Conservation (phyloP, 2,113 vertebrate genomes). For the Climacteris rufus region DNA sequence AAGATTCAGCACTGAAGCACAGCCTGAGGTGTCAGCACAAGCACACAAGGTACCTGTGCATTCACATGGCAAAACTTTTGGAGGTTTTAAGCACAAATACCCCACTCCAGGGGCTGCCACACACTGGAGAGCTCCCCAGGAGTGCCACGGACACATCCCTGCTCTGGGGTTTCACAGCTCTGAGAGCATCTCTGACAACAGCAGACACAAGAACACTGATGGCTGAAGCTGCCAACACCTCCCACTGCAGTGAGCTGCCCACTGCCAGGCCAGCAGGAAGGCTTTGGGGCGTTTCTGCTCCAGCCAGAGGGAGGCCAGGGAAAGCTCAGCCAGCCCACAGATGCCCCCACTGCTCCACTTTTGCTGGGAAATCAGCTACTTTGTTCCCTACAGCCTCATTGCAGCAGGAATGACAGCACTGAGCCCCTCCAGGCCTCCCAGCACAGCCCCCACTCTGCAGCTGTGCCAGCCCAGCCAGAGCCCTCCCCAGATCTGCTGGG, state of each 20-base stretch:
- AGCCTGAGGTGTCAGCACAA: neutral
- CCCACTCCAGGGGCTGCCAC: neutral
- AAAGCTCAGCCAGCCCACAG: neutral
- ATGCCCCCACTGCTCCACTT: accelerated
- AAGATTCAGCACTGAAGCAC: neutral
- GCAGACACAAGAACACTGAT: neutral
- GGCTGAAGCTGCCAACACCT: neutral
- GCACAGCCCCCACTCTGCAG: neutral
- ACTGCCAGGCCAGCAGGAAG: neutral
- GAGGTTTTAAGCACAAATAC: neutral
- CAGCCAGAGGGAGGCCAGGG: neutral
- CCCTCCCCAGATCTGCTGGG: neutral
- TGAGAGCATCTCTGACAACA: neutral
- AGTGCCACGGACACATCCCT: too few species aligned
- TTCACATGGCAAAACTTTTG: neutral
- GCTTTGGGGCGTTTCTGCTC: neutral
- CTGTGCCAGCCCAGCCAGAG: neutral
- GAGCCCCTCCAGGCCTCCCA: neutral
- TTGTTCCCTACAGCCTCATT: neutral
- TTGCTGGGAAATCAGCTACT: neutral
- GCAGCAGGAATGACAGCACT: neutral
- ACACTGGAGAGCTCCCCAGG: neutral
- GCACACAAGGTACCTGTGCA: neutral
- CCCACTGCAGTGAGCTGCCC: neutral
- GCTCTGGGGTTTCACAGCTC: too few species aligned